Conservation (phyloP, 2,888 invertebrate species). For the Hypsopygia costalis region DNA sequence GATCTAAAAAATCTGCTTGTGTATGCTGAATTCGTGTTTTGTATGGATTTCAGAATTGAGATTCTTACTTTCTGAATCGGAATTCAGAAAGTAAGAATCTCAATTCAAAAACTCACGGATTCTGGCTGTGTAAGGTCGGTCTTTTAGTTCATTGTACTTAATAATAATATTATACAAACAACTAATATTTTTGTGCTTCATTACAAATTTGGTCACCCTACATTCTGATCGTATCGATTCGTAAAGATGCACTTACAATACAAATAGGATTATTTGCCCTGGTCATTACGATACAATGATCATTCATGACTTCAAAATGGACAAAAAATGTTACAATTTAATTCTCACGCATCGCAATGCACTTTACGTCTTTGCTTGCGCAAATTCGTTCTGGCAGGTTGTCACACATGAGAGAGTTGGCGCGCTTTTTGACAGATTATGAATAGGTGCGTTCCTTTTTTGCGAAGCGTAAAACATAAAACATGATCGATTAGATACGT, state of each 20-base stretch:
- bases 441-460: constrained; percentile 37
- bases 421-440: constrained; percentile 30
- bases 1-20: too few relatives aligned
- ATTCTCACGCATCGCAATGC: constrained; percentile 54
- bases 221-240: constrained; percentile 27
- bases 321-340: constrained; percentile 38
- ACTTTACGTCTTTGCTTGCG: constrained; percentile 36
- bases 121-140: too few relatives aligned
- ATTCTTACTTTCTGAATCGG: too few relatives aligned
- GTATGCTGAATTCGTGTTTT: too few relatives aligned
- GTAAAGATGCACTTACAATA: constrained; percentile 49
- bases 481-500: constrained; percentile 68
- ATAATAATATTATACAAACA: too few relatives aligned
- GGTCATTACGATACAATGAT: constrained; percentile 61
- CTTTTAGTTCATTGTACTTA: too few relatives aligned
- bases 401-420: constrained; percentile 22
- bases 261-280: constrained; percentile 68
- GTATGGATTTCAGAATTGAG: too few relatives aligned
- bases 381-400: constrained; percentile 58
- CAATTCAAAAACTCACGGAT: too few relatives aligned
- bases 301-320: constrained; percentile 50
- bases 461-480: constrained; percentile 31
- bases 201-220: constrained; percentile 36
- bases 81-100: too few relatives aligned
- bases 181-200: too few relatives aligned